Evolutionary conservation across 2,888 invertebrate genomes (phyloP).

Genomic region (Caenorhabditis sp.): DNA sequence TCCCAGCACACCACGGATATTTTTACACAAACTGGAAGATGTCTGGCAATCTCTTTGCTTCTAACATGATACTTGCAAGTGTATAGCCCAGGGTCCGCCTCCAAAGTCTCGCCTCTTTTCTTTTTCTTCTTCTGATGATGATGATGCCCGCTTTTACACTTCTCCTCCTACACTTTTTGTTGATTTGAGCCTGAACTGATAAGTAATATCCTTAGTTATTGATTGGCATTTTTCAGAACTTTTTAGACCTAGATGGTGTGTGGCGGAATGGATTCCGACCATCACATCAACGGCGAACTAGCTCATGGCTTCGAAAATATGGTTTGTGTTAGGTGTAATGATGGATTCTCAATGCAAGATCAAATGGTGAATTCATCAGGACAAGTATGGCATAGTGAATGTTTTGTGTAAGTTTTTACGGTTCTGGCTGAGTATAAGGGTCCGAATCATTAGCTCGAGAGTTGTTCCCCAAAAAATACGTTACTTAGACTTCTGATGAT

Average conservation of each 20-base stretch:
- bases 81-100: neutral
- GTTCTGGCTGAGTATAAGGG: no score
- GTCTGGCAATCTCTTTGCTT: neutral
- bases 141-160: slow-evolving; percentile 1
- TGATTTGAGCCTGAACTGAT: neutral
- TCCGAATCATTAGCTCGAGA: no score
- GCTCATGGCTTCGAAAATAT: slow-evolving; percentile 66
- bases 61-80: neutral
- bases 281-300: slow-evolving; percentile 58
- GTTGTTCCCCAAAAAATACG: no score
- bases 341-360: slow-evolving; percentile 93
- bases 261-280: slow-evolving; percentile 56
- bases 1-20: slow-evolving; percentile 3
- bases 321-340: slow-evolving; percentile 78
- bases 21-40: slow-evolving; percentile 31
- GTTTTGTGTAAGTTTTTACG: slow-evolving; percentile 88
- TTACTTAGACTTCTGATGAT: no score
- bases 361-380: slow-evolving; percentile 98
- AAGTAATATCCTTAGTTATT: slow-evolving; percentile 1
- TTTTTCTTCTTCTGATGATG: slow-evolving; percentile 24
- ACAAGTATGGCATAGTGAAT: slow-evolving; percentile 97
- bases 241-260: slow-evolving; percentile 51
- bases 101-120: slow-evolving; percentile 16
- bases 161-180: slow-evolving; percentile 1
- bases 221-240: neutral